A percentile compares a stretch with the other conserved stretches of the same genome.
Evolutionary conservation across 2,888 invertebrate species (phyloP).

Genomic region (Emmelina monodactyla): DNA sequence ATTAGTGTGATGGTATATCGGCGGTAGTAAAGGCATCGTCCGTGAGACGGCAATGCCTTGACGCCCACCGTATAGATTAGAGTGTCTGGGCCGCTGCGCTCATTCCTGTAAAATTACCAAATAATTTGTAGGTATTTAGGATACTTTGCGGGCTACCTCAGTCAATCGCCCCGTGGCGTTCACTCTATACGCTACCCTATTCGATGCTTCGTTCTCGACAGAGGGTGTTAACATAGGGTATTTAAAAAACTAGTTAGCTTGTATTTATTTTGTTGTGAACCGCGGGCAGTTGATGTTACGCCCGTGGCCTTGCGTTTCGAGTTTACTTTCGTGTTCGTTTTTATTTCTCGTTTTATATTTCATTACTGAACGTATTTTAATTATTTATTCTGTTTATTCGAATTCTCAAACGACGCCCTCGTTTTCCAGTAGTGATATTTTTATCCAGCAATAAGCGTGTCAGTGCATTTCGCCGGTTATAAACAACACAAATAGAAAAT

Average conservation of each 20-base stretch:
- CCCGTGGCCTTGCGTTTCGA: constrained; percentile 54
- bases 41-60: constrained; percentile 19
- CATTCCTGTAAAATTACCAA: constrained; percentile 26
- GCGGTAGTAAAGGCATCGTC: constrained; percentile 16
- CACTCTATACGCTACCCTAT: no score
- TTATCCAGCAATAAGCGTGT: constrained; percentile 60
- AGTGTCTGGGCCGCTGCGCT: constrained; percentile 8
- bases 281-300: constrained; percentile 61
- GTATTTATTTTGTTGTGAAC: constrained; percentile 62
- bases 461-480: constrained; percentile 59
- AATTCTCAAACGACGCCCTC: constrained; percentile 56
- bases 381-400: constrained; percentile 54
- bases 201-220: neutral
- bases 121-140: constrained; percentile 33
- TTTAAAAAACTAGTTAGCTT: constrained; percentile 10
- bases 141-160: constrained; percentile 60
- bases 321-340: constrained; percentile 54
- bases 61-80: constrained; percentile 1
- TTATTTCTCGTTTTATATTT: constrained; percentile 46
- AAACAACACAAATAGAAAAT: no score
- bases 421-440: constrained; percentile 66
- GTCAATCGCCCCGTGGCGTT: constrained; percentile 60
- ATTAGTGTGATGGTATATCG: constrained; percentile 18
- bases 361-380: constrained; percentile 43
- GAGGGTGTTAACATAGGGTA: neutral